Evolutionary conservation across 2,888 invertebrate genomes (phyloP).

Genomic region (Himalopsyche japonica): DNA sequence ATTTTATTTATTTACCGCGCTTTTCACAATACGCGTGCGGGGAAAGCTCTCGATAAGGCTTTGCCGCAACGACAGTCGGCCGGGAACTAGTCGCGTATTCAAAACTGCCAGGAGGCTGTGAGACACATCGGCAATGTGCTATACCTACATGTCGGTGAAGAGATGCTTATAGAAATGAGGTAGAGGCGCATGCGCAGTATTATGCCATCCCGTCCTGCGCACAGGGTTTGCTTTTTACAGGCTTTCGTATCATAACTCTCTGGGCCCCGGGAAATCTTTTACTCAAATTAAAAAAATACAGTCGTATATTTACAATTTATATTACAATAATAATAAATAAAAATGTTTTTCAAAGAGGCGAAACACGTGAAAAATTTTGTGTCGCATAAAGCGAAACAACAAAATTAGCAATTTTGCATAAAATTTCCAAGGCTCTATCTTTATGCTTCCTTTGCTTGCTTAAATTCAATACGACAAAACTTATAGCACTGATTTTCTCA

Average conservation of each 20-base stretch:
- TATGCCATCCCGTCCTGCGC: slow-evolving; percentile 30
- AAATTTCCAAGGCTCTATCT: too few species aligned
- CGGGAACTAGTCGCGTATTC: slow-evolving; percentile 28
- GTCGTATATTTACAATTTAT: too few species aligned
- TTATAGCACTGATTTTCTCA: too few species aligned
- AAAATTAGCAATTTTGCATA: too few species aligned
- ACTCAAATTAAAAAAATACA: not conserved
- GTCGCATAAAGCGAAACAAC: too few species aligned
- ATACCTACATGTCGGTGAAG: slow-evolving; percentile 17
- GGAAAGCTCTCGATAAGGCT: slow-evolving; percentile 7
- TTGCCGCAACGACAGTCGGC: slow-evolving; percentile 34
- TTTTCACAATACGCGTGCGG: slow-evolving; percentile 14
- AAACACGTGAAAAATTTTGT: too few species aligned
- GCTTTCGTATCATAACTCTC: not conserved
- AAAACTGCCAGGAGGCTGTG: slow-evolving; percentile 26
- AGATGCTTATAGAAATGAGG: slow-evolving; percentile 32
- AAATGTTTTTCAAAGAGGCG: too few species aligned
- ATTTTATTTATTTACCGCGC: slow-evolving; percentile 35
- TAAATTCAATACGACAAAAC: too few species aligned
- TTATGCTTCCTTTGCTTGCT: too few species aligned
- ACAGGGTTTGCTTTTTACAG: slow-evolving; percentile 18
- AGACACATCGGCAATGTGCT: slow-evolving; percentile 28
- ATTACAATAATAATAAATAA: too few species aligned
- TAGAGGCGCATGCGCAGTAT: slow-evolving; percentile 29
- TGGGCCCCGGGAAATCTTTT: not conserved